These are phyloP conservation scores for Drepana falcataria DNA, from an alignment of 2,888 invertebrate genomes.

Conservation along the genomic window DNA sequence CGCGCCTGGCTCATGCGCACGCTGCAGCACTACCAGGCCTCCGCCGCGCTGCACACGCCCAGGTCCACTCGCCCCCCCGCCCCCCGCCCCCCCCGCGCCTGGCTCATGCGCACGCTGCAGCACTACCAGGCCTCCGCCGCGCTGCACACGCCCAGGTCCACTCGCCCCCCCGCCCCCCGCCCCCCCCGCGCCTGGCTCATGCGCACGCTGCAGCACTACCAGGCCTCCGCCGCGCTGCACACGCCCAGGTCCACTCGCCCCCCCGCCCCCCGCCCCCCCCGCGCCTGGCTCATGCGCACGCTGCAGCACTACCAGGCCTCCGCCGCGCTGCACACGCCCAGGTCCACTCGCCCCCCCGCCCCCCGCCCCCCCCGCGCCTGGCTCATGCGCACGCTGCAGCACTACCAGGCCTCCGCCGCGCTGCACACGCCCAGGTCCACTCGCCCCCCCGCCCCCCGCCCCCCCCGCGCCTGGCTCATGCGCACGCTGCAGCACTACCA, in stretches of 20 bases:
- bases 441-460: too few species aligned
- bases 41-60: too few species aligned
- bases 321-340: slow-evolving; percentile 79
- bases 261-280: too few species aligned
- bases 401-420: slow-evolving; percentile 45
- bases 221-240: slow-evolving; percentile 48
- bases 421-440: slow-evolving; percentile 81
- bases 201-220: slow-evolving; percentile 28
- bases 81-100: too few species aligned
- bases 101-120: too few species aligned
- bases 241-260: slow-evolving; percentile 79
- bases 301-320: slow-evolving; percentile 36
- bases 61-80: too few species aligned
- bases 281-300: neutral
- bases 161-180: neutral
- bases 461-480: too few species aligned
- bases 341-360: slow-evolving; percentile 33
- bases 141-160: slow-evolving; percentile 81
- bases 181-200: neutral
- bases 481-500: too few species aligned
- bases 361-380: too few species aligned
- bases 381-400: slow-evolving; percentile 3
- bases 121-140: slow-evolving; percentile 47
- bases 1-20: too few species aligned
- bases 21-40: too few species aligned